Base-by-base conservation (phyloP, 2,797 vertebrate genomes). In the Oreochromis mossambicus region DNA sequence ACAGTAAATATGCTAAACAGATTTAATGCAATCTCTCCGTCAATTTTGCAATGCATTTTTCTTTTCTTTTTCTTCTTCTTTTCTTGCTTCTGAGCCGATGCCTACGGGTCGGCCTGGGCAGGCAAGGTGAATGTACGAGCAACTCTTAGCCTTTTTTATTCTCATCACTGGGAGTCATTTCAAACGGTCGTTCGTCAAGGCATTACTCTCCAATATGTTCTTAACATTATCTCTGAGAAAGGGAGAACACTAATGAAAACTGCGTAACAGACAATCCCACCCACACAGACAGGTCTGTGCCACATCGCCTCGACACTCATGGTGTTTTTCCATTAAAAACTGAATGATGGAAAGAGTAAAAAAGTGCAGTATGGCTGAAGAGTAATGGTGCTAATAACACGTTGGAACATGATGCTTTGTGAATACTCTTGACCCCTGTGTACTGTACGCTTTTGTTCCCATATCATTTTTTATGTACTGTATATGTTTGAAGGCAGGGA, bases 1-100 rank as follows among this genome's bases (percentile, higher is more conserved):
- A 95, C 94, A 95, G 95, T 95, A 95, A 96, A 96, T 96, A 96
- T 96, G 96, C 96, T 97, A 96, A 95, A 96, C 87, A 91, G 88
- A 94, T 93, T 92, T 93, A 94, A 96, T 95, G 95, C 94, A 94
- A 96, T 90, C 87, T 93, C 88, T 94, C 90, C 83, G 94, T 95
- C 94, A 92, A 92, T 94, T 95, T 95, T 58, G 90, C 95, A 92
- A 94, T 85, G 94, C 92, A 91, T 93, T 94, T 88, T 84, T 43
- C 21, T 80, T 48, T 66, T 83, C n/a, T 76, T 92, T 78, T 87
- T n/a, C 51, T 86, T 85, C 88, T 91, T 80, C 66, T 75, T 95
- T 94, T 95, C 91, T 95, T 83, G 95, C 95, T 96, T 95, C 91
- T 89, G 90, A 96, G 92, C 94, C 87, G 79, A 93, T 75, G 88